Percentiles rank a stretch among this genome's conserved stretches.
Conservation (phyloP, 2,888 invertebrate genomes). For the Chirona hameri region DNA sequence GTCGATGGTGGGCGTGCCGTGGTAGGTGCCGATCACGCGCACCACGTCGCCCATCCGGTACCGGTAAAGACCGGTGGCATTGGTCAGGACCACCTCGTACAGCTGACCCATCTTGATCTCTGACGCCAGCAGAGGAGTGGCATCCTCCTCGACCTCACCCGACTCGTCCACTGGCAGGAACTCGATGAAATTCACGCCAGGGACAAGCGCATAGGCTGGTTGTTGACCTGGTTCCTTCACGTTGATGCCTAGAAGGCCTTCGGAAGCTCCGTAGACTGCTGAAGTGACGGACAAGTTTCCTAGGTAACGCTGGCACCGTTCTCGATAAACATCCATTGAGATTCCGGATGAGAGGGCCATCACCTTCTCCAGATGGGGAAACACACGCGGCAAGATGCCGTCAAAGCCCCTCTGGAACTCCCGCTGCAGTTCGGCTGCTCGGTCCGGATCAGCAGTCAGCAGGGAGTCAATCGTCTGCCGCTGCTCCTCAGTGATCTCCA, state of each 20-base stretch:
- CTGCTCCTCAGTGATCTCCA: not conserved
- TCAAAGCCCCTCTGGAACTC: not conserved
- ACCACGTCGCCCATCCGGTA: constrained; percentile 47
- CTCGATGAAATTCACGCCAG: not conserved
- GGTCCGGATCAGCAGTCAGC: not conserved
- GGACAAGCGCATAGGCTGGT: not conserved
- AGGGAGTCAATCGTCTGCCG: not conserved
- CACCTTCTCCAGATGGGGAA: not conserved
- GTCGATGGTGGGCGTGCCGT: constrained; percentile 40
- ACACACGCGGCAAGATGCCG: not conserved
- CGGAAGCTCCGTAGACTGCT: not conserved
- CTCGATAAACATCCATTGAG: not conserved
- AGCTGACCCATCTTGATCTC: constrained; percentile 39
- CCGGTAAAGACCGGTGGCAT: constrained; percentile 44
- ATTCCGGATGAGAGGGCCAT: not conserved
- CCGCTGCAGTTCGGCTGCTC: not conserved
- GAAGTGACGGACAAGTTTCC: not conserved
- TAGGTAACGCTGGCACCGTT: not conserved
- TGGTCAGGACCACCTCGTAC: constrained; percentile 46
- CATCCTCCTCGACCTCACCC: not conserved
- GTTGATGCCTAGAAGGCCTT: not conserved
- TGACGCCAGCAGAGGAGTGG: constrained; percentile 30
- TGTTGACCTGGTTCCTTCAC: not conserved
- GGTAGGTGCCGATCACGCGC: constrained; percentile 43
- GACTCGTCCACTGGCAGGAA: not conserved